Percentiles rank a stretch among this genome's conserved stretches.
These are phyloP conservation scores for Mobula birostris DNA, from an alignment of 2,113 vertebrate species.

Conservation along the genomic window DNA sequence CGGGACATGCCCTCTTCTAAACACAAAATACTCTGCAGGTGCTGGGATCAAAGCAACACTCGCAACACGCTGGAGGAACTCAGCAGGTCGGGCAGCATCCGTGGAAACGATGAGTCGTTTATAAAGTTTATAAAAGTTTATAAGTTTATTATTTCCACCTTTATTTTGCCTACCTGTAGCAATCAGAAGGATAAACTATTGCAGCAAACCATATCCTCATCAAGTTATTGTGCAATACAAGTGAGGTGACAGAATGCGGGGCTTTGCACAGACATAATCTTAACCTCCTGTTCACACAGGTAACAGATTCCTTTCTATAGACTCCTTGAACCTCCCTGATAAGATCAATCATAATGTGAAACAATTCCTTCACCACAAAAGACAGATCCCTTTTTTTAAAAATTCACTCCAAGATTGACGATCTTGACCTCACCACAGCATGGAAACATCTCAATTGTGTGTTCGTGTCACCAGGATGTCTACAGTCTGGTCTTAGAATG, in stretches of 20 bases:
- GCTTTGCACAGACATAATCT: constrained; percentile 38
- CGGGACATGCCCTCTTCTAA: too few species aligned
- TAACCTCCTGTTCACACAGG: constrained; percentile 21
- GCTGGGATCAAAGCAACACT: too few species aligned
- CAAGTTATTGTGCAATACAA: constrained; percentile 33
- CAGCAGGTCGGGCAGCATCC: too few species aligned
- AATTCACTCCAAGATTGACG: constrained; percentile 30
- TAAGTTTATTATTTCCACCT: not conserved
- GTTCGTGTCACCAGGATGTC: constrained; percentile 12
- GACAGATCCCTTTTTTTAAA: not conserved
- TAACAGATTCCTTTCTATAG: constrained; percentile 19
- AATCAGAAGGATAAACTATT: constrained; percentile 33
- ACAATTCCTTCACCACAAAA: constrained; percentile 38
- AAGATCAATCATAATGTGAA: constrained; percentile 36
- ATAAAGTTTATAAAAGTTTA: too few species aligned
- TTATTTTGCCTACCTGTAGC: constrained; percentile 34
- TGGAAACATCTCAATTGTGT: constrained; percentile 20
- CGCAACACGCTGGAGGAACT: too few species aligned
- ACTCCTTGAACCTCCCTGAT: constrained; percentile 35
- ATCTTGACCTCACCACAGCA: not conserved
- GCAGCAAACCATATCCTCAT: constrained; percentile 35
- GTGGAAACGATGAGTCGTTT: too few species aligned
- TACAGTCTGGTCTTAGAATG: constrained; percentile 28
- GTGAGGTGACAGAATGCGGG: constrained; percentile 30
- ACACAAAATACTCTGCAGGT: too few species aligned